Evolutionary conservation across 2,797 vertebrate genomes (phyloP), one percentile per base, ranked within the genome.

Genomic region (Takifugu rubripes): DNA sequence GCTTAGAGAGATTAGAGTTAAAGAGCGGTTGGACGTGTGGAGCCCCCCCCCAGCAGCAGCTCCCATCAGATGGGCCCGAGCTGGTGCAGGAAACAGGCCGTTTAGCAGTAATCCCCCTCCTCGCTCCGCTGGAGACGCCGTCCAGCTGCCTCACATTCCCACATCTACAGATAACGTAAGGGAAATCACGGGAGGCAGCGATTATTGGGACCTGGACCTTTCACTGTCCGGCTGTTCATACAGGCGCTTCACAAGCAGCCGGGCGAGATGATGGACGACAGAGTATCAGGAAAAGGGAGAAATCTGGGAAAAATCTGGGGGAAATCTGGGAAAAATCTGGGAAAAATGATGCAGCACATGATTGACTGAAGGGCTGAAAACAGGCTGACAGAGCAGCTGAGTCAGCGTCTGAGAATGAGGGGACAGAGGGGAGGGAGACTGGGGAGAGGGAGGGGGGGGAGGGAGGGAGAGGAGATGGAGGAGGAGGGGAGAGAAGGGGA

Each of bases 101-200:
- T 85, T 89, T 88, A 89, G 61, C 84, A 61, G 79, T 90, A 90
- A 92, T 89, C 85, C 86, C 61, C 54, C 4, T 80, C 72, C 70
- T 72, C 68, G 3, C 71, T 69, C 66, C 1, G 42, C 68, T 51
- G 53, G 2, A 56, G 44, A 36, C 12, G 36, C 5, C 44, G 27
- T 27, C 1, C 5, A 1, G n/a, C 24, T 44, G 7, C 21, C 21
- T 21, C 21, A 15, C 45, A 2, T 52, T 40, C 10, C 12, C 36
- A 40, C 12, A 12, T 40, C 36, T 0, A 40, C 36, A 10, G 8
- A 3, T 1, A 12, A 14, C 14, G 10, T 14, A 40, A 40, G 36
- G 36, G 36, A 40, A 14, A 14, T 14, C 36, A 40, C 8, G 10
- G 7, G 10, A 33, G 2, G 31, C 3, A 10, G 31, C 2, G 36